Base-by-base conservation (phyloP, 2,797 vertebrate species). In the Melanotaenia trifasciata region DNA sequence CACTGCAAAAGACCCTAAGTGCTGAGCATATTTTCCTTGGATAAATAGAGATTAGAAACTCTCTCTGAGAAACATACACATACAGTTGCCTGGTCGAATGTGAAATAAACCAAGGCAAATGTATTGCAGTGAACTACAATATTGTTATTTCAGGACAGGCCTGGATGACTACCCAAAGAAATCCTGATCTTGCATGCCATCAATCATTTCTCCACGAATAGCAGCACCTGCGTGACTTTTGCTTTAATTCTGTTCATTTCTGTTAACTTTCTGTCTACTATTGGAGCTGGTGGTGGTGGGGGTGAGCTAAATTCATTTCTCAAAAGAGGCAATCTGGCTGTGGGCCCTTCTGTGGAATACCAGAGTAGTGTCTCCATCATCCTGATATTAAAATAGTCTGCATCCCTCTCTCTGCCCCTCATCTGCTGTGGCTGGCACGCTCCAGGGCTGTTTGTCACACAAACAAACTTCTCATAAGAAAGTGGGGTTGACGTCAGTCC, bases 21-120 rank as follows among this genome's bases (percentile, higher is more conserved):
- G 86, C 87, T 89, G 80, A 89, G 79, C 74, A 80, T 67, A 86
- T 74, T 64, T 66, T 85, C 61, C 47, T 78, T 76, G 80, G 84
- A 90, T 89, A 85, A 89, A 89, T 80, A 80, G 72, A 89, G 89
- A 89, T 88, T 85, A 87, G 57, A 86, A 78, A 85, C 59, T 32
- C 43, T 33, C 40, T 36, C 63, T 64, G 30, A 64, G 70, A 65
- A 54, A 69, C 35, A 50, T 33, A 63, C 33, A 72, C 26, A 62
- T 57, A 66, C 11, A 50, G 62, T 73, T 62, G 38, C 64, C 43
- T 76, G 74, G 81, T 73, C 74, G 71, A 79, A 66, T 16, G 71
- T 83, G 77, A 81, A 82, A 84, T 67, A 81, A 40, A 70, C 70
- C 74, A 56, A 58, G 81, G 82, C 70, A 43, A 80, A 84, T 60